These are phyloP conservation scores for Zalophus californianus DNA, from an alignment of 2,797 vertebrate species.

Conservation along the genomic window DNA sequence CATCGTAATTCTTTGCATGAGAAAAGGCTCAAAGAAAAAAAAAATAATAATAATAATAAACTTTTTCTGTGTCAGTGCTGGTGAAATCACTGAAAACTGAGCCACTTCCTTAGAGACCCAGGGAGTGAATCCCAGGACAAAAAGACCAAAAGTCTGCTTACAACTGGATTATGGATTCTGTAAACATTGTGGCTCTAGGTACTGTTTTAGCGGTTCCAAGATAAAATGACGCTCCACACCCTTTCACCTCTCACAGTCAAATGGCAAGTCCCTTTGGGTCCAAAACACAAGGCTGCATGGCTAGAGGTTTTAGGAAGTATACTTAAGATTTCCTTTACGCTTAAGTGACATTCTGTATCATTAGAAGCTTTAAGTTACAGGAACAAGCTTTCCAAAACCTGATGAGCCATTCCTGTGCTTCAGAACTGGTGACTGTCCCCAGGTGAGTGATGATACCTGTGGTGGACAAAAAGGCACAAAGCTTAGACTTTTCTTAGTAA, in stretches of 20 bases:
- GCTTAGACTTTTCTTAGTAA: neutral
- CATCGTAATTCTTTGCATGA: neutral
- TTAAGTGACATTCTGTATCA: neutral
- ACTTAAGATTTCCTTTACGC: neutral
- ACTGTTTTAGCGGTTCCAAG: neutral
- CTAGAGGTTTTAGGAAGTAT: neutral
- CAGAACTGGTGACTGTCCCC: neutral
- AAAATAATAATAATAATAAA: neutral
- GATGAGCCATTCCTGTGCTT: neutral
- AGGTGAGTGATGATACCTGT: neutral
- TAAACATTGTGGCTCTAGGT: neutral
- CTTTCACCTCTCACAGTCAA: neutral
- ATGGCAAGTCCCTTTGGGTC: neutral
- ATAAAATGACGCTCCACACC: neutral
- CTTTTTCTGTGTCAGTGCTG: neutral
- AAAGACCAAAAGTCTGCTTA: neutral
- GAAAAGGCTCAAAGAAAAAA: neutral
- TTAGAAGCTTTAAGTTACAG: neutral
- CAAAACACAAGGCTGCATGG: neutral
- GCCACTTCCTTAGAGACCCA: neutral
- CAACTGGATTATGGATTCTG: neutral
- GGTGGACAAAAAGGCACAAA: neutral
- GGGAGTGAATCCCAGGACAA: neutral
- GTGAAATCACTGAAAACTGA: neutral
- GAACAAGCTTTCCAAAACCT: neutral